phyloP scores from a whole-genome alignment of 2,888 invertebrate genomes.

The Ochropacha duplaris region DNA sequence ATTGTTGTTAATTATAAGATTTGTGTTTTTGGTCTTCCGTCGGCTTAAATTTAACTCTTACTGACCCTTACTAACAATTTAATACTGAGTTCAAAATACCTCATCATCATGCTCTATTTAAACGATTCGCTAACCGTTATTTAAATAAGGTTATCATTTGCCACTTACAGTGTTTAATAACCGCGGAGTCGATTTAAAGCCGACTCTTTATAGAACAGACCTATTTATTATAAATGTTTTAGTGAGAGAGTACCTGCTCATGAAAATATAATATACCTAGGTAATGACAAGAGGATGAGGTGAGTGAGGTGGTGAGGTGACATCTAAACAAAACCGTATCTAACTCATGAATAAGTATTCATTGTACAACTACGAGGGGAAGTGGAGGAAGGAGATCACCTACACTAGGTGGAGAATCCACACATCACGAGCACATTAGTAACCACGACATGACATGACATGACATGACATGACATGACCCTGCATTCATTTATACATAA shows the following conservation, averaged over 20 bases:
- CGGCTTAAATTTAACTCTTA: neutral
- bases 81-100: neutral
- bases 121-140: neutral
- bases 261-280: too few relatives aligned
- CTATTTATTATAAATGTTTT: too few relatives aligned
- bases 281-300: neutral
- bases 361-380: too few relatives aligned
- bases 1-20: too few relatives aligned
- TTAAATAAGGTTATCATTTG: too few relatives aligned
- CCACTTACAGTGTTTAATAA: too few relatives aligned
- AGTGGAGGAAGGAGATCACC: neutral
- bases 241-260: too few relatives aligned
- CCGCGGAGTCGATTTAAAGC: too few relatives aligned
- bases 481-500: conserved; percentile 13
- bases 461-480: conserved; percentile 2
- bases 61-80: neutral
- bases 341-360: neutral
- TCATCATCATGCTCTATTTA: too few relatives aligned
- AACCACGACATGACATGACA: neutral
- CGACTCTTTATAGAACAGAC: too few relatives aligned
- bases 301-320: neutral
- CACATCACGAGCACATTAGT: neutral
- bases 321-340: neutral
- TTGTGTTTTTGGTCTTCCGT: too few relatives aligned
- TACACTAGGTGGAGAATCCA: too few relatives aligned